phyloP scores from a whole-genome alignment of 1,140 invertebrate genomes.

The Orchesella cincta region DNA sequence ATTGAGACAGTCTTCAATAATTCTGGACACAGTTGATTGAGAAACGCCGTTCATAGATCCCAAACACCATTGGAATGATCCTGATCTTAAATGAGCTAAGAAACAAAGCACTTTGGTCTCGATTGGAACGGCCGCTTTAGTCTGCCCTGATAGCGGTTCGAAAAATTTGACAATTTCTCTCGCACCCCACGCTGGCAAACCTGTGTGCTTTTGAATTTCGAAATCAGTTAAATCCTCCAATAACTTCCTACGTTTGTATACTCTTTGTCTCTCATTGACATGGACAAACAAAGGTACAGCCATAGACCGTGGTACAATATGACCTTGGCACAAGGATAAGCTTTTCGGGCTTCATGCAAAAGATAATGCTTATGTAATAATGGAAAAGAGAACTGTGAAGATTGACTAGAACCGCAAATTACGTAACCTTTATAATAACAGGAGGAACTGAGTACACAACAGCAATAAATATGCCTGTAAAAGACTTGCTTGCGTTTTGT shows the following conservation, averaged over 20 bases:
- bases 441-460: neutral
- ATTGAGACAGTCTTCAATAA: neutral
- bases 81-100: neutral
- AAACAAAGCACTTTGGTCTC: neutral
- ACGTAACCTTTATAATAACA: neutral
- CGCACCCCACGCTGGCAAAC: neutral
- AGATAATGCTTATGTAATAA: neutral
- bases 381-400: neutral
- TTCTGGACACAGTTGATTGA: neutral
- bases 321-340: neutral
- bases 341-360: neutral
- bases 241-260: neutral
- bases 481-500: neutral
- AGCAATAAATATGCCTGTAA: neutral
- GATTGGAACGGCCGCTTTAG: neutral
- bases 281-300: slow-evolving; percentile 3
- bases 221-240: neutral
- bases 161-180: neutral
- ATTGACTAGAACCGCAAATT: neutral
- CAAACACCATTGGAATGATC: neutral
- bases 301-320: neutral
- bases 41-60: neutral
- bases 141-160: neutral
- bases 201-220: neutral
- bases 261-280: neutral